Conservation (phyloP, 2,888 invertebrate species). For the Axea sp. region DNA sequence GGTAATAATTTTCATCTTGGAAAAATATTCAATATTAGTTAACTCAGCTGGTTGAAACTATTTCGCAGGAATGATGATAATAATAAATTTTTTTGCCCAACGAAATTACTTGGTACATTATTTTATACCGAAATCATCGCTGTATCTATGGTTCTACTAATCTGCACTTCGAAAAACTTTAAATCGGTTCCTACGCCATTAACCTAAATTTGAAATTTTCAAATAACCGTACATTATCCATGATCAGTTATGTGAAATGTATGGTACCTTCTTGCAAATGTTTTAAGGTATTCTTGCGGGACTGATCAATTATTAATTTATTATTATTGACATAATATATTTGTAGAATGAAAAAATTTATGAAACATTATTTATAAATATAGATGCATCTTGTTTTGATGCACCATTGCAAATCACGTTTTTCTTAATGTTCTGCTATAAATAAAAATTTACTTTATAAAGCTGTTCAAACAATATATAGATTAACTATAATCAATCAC, state of each 20-base stretch:
- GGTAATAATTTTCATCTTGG: no score
- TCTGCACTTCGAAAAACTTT: slow-evolving; percentile 19
- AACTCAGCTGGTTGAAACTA: no score
- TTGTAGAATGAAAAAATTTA: background rate
- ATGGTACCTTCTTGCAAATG: no score
- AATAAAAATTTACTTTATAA: background rate
- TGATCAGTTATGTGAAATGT: slow-evolving; percentile 7
- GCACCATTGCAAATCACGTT: no score
- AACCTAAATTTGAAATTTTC: slow-evolving; percentile 36
- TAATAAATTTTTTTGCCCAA: slow-evolving; percentile 1
- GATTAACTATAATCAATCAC: slow-evolving; percentile 21
- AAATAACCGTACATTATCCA: background rate
- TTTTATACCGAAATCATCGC: background rate
- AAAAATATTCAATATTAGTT: no score
- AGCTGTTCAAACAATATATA: slow-evolving; percentile 12
- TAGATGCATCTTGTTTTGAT: no score
- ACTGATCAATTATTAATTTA: background rate
- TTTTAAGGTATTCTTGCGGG: no score
- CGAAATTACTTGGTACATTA: background rate
- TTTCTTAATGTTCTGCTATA: no score
- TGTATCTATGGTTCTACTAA: slow-evolving; percentile 19
- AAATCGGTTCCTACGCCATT: slow-evolving; percentile 23
- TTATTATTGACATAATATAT: no score
- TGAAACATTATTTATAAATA: no score
- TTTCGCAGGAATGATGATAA: background rate